phyloP scores from a whole-genome alignment of 1,140 invertebrate genomes.

The Leptinotarsa lineolata region DNA sequence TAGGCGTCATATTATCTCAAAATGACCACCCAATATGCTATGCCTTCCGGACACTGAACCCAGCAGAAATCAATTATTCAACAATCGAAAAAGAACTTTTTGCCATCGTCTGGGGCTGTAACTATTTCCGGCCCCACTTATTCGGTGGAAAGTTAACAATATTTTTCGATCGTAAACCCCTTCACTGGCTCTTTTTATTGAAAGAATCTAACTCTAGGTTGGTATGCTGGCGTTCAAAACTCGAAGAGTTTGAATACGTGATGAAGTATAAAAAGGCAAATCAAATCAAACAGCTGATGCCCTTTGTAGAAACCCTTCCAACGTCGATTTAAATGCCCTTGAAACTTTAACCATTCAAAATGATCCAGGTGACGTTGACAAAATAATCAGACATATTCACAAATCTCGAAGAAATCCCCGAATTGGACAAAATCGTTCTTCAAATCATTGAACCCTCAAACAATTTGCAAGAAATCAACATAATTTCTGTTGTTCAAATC shows the following conservation, averaged over 20 bases:
- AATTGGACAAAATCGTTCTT: too few species aligned
- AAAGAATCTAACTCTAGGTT: conserved; percentile 54
- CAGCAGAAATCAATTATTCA: conserved; percentile 41
- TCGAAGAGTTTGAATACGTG: too few species aligned
- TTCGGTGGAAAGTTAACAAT: conserved; percentile 56
- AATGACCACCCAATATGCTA: conserved; percentile 43
- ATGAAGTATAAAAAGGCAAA: conserved; percentile 54
- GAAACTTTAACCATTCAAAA: conserved; percentile 20
- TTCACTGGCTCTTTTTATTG: conserved; percentile 54
- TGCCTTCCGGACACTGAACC: conserved; percentile 35
- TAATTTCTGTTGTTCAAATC: too few species aligned
- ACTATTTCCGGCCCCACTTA: conserved; percentile 57
- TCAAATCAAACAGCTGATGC: conserved; percentile 53
- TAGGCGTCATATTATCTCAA: conserved; percentile 41
- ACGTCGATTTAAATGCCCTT: conserved; percentile 22
- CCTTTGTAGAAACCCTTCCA: conserved; percentile 42
- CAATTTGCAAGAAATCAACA: too few species aligned
- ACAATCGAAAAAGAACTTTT: conserved; percentile 54
- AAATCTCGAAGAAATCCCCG: conserved; percentile 11
- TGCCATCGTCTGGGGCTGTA: conserved; percentile 52
- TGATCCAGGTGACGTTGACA: conserved; percentile 25
- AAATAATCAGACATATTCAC: too few species aligned
- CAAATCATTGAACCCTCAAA: too few species aligned
- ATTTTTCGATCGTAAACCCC: conserved; percentile 57
- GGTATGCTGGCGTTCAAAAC: too few species aligned